Conservation (phyloP, 1,140 invertebrate species). For the Papilio helenus region DNA sequence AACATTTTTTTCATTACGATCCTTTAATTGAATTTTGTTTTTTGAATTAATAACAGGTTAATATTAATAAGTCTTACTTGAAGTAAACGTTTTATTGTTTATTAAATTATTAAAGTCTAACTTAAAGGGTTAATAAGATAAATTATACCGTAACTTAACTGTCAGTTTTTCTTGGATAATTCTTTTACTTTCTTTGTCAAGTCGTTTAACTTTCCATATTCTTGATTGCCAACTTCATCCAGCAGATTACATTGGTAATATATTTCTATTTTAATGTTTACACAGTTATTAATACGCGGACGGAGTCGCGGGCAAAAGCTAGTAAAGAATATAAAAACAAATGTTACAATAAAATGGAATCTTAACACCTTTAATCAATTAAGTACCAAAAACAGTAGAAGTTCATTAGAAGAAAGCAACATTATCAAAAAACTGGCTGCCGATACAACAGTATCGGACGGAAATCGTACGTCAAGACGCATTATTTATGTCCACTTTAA, state of each 20-base stretch:
- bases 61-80: constrained; percentile 33
- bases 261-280: not conserved
- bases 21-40: constrained; percentile 36
- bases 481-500: constrained; percentile 73
- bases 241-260: not conserved
- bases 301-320: no score
- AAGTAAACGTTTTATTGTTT: constrained; percentile 31
- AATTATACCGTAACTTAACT: constrained; percentile 13
- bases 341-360: no score
- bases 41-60: constrained; percentile 37
- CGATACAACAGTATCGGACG: constrained; percentile 53
- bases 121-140: constrained; percentile 8
- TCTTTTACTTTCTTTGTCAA: constrained; percentile 11
- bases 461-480: constrained; percentile 68
- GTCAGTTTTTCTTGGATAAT: not conserved
- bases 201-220: constrained; percentile 5
- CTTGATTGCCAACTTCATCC: not conserved
- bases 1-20: constrained; percentile 38
- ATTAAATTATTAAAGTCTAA: constrained; percentile 2
- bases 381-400: constrained; percentile 21
- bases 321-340: no score
- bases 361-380: constrained; percentile 18
- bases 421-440: constrained; percentile 30
- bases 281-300: no score
- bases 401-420: constrained; percentile 36